A percentile compares a stretch with the other conserved stretches of the same genome.
These are phyloP conservation scores for Scolopax mira DNA, from an alignment of 2,113 vertebrate species.

Conservation along the genomic window DNA sequence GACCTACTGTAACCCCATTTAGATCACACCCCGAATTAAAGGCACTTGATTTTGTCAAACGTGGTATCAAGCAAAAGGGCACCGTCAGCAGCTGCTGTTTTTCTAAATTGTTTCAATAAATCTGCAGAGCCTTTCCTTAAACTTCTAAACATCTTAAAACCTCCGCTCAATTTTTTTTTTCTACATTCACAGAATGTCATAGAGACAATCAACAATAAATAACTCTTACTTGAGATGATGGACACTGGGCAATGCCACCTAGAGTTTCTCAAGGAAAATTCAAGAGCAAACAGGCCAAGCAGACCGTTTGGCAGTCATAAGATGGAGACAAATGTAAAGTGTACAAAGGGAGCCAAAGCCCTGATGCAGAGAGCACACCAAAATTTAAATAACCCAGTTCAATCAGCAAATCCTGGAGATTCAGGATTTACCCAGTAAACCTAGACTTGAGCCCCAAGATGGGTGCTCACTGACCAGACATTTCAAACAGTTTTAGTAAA, in stretches of 20 bases:
- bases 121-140: neutral
- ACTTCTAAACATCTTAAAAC: neutral
- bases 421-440: neutral
- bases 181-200: neutral
- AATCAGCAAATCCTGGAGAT: neutral
- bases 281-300: neutral
- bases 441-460: neutral
- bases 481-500: neutral
- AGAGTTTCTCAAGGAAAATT: neutral
- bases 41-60: neutral
- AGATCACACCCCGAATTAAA: neutral
- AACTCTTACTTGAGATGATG: neutral
- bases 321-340: neutral
- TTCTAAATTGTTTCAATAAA: neutral
- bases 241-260: neutral
- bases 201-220: neutral
- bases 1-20: neutral
- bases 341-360: constrained; percentile 5
- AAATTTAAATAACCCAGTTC: constrained; percentile 14
- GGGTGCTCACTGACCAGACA: neutral
- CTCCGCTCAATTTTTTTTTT: neutral
- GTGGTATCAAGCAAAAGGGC: neutral
- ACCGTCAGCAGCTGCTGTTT: neutral
- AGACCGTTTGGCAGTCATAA: neutral
- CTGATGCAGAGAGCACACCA: neutral